These are phyloP conservation scores for Pardalotus punctatus DNA, from an alignment of 2,113 vertebrate species.

Conservation along the genomic window DNA sequence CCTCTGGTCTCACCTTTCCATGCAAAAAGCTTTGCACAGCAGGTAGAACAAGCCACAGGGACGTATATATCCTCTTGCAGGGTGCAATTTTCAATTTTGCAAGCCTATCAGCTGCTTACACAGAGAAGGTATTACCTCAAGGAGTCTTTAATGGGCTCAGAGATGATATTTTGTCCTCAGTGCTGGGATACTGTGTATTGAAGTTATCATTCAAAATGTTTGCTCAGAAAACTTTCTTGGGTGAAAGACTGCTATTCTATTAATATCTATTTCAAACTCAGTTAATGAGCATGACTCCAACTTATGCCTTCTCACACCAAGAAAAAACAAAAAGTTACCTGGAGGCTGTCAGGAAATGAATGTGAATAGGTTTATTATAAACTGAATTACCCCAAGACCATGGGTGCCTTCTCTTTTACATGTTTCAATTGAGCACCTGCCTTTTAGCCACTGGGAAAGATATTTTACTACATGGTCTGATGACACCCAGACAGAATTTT, in stretches of 20 bases:
- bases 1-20: not conserved
- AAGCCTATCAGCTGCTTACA: not conserved
- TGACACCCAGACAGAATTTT: not conserved
- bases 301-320: not conserved
- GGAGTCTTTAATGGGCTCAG: not conserved
- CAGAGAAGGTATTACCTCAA: not conserved
- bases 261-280: not conserved
- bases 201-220: not conserved
- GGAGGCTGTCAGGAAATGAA: not conserved
- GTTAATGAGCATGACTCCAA: not conserved
- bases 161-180: not conserved
- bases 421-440: not conserved
- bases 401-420: not conserved
- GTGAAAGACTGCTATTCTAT: not conserved
- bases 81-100: not conserved
- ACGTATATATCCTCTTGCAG: rapidly evolving
- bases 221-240: not conserved
- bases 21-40: not conserved
- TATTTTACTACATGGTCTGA: not conserved
- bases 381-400: not conserved
- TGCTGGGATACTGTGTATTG: not conserved
- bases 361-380: not conserved
- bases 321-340: not conserved
- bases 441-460: not conserved
- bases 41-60: not conserved